Base-by-base conservation (phyloP, 64 coral and sea anemone genomes). In the Acropora yongei region DNA sequence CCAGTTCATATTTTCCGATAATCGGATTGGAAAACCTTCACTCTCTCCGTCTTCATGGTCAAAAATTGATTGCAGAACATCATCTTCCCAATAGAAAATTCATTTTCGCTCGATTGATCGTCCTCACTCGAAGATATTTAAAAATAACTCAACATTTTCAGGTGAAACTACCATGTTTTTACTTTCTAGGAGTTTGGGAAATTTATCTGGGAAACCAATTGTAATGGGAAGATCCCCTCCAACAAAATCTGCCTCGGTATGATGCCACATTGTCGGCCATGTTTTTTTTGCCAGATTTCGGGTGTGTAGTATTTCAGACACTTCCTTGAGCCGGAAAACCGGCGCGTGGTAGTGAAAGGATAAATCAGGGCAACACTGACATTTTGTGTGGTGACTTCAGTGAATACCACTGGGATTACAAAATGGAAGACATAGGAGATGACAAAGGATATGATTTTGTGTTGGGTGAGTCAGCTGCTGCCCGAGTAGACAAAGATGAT, bases 161-260 rank as follows among this genome's bases (percentile, higher is more conserved):
- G 68, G 68, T 71, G 68, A 71, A 71, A 71, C 68, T 19, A 71
- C 68, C 68, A 71, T 71, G 68, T 71, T 71, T 71, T 71, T 71
- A 30, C 68, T 71, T 71, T 17, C n/a, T 39, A 39, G 68, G 68
- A 71, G 68, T 71, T 71, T 71, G 68, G 19, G 68, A 71, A 71
- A 30, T 71, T n/a, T 71, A 71, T 71, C 68, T 71, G 68, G 68
- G 68, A 71, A 71, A 1, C 68, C 68, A 71, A 71, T 39, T 71
- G 68, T 71, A 71, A 71, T 71, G 39, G 68, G 68, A 71, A 71
- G 68, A 71, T 19, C 68, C 60, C 68, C 68, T 71, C 68, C 68
- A 71, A 71, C 68, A 3, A 71, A 71, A 71, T 71, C 68, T 71
- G 68, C 68, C 68, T 71, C 68, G n/a, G 68, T 71, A 71, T 71